Conservation (phyloP, 23 tunicate genomes). For the Ciona savignyi region DNA sequence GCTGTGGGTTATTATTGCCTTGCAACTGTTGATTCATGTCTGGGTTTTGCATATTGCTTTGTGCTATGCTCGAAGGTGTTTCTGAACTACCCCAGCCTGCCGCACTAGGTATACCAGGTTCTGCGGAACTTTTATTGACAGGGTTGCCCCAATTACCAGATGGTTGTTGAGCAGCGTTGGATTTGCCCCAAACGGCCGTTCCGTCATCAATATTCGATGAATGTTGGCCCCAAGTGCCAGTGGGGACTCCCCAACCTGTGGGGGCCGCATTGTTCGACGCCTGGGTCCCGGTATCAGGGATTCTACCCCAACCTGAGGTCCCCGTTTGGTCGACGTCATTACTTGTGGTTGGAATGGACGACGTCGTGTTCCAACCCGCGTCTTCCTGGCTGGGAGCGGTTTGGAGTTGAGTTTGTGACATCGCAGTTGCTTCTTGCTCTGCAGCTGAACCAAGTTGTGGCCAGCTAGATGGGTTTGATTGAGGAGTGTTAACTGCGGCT, state of each 20-base stretch:
- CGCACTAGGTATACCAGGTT: slow-evolving; percentile 11
- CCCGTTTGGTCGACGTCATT: slow-evolving; percentile 22
- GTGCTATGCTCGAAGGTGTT: background rate
- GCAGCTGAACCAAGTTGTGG: slow-evolving; percentile 75
- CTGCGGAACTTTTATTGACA: slow-evolving; percentile 12
- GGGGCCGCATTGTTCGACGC: slow-evolving; percentile 4
- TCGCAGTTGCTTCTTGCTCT: slow-evolving; percentile 15
- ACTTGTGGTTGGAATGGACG: slow-evolving; percentile 12
- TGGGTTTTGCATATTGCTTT: background rate
- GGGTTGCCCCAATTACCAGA: slow-evolving; percentile 39
- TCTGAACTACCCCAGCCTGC: background rate
- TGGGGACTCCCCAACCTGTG: slow-evolving; percentile 76
- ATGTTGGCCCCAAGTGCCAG: slow-evolving; percentile 37
- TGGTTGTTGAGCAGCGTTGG: slow-evolving; percentile 32
- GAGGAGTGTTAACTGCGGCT: slow-evolving; percentile 56
- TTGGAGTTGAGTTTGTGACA: slow-evolving; percentile 19
- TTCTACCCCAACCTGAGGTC: slow-evolving; percentile 43
- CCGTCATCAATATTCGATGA: slow-evolving; percentile 48
- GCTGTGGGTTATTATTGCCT: slow-evolving; percentile 21
- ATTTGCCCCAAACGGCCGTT: slow-evolving; percentile 70
- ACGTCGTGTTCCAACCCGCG: slow-evolving; percentile 33
- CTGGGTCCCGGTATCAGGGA: slow-evolving; percentile 8
- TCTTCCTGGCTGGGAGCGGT: slow-evolving; percentile 31
- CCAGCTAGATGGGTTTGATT: slow-evolving; percentile 81
- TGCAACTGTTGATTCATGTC: background rate